phyloP scores from a whole-genome alignment of 2,113 vertebrate species.

The Ictalurus furcatus region DNA sequence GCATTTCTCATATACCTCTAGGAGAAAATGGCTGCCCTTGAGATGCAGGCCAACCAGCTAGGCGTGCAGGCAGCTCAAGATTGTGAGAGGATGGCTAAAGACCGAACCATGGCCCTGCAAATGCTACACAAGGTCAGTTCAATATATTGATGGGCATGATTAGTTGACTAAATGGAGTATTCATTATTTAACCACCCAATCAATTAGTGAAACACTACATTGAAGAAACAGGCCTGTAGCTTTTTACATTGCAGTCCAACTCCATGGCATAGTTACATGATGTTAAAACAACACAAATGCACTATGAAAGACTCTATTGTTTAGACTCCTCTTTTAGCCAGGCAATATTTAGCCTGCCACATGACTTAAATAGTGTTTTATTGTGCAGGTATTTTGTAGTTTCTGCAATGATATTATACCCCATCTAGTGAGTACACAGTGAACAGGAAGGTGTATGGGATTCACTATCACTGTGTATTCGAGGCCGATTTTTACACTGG shows the following conservation, averaged over 20 bases:
- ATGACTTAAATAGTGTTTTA: neutral
- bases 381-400: neutral
- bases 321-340: neutral
- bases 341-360: neutral
- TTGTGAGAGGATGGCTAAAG: conserved; percentile 79
- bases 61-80: conserved; percentile 84
- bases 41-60: conserved; percentile 87
- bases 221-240: neutral
- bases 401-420: neutral
- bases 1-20: conserved; percentile 55
- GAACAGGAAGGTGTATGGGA: neutral
- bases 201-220: neutral
- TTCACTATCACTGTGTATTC: neutral
- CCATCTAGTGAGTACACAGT: neutral
- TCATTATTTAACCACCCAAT: neutral
- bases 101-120: conserved; percentile 77
- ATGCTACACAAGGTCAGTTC: conserved; percentile 85
- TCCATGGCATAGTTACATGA: neutral
- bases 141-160: neutral
- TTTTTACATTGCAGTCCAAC: neutral
- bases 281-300: neutral
- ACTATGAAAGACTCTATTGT: neutral
- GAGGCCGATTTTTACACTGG: neutral
- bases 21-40: conserved; percentile 85
- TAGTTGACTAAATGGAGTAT: neutral